phyloP scores from a whole-genome alignment of 1,140 invertebrate species.

The Rhopalosiphum padi region DNA sequence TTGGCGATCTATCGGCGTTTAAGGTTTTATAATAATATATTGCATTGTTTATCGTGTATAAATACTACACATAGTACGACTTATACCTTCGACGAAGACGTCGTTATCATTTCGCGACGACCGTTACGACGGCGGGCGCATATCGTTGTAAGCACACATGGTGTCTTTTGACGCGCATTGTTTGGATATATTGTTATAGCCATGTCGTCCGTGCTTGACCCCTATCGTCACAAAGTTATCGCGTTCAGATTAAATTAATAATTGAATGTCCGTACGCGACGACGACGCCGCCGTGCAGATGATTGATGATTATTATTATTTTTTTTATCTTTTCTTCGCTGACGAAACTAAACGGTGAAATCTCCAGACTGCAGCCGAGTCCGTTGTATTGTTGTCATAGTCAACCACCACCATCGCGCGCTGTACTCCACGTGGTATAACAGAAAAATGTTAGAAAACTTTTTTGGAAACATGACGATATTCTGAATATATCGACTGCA shows the following conservation, averaged over 20 bases:
- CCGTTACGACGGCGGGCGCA: not conserved
- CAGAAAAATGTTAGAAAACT: not conserved
- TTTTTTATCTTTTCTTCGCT: not conserved
- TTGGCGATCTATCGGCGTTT: not conserved
- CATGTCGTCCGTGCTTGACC: not conserved
- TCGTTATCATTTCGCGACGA: not conserved
- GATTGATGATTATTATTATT: slow-evolving; percentile 1
- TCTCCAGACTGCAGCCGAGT: not conserved
- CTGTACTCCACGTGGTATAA: no score
- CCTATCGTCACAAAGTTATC: not conserved
- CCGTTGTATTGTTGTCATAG: not conserved
- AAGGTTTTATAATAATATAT: not conserved
- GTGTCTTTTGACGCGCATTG: not conserved
- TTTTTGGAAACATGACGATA: not conserved
- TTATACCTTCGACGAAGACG: no score
- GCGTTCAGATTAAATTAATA: not conserved
- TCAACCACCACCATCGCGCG: not conserved
- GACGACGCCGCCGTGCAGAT: not conserved
- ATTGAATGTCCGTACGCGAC: not conserved
- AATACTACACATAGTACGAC: not conserved
- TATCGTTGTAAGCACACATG: not conserved
- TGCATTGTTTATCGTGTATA: not conserved
- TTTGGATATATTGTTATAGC: not conserved
- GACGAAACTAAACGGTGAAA: not conserved
- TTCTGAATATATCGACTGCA: no score